Conservation (phyloP, 2,888 invertebrate genomes). For the Gastrophysa polygoni region DNA sequence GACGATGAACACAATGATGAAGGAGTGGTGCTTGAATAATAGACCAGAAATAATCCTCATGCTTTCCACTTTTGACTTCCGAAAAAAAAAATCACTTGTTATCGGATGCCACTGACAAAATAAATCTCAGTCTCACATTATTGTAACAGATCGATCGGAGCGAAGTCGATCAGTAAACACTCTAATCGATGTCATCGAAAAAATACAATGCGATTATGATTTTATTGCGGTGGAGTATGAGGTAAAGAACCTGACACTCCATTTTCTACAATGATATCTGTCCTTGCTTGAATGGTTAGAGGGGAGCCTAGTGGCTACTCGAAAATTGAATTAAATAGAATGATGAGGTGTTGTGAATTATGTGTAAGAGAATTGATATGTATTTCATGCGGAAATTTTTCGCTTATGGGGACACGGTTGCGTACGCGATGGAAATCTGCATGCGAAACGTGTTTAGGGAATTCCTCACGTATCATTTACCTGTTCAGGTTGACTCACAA, state of each 20-base stretch:
- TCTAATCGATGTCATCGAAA: conserved; percentile 26
- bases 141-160: conserved; percentile 17
- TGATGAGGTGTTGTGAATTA: conserved; percentile 24
- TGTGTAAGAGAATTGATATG: conserved; percentile 10
- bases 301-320: conserved; percentile 27
- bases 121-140: conserved; percentile 11
- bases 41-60: conserved; percentile 22
- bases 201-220: conserved; percentile 23
- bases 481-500: background rate
- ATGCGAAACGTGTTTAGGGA: background rate
- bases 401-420: background rate
- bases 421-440: background rate
- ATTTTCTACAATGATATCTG: conserved; percentile 33
- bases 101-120: conserved; percentile 9
- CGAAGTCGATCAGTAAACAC: conserved; percentile 24
- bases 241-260: conserved; percentile 29
- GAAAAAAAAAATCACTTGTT: background rate
- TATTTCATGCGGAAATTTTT: background rate
- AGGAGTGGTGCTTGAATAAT: conserved; percentile 27
- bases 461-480: background rate
- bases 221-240: conserved; percentile 7
- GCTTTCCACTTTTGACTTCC: conserved; percentile 10
- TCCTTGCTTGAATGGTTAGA: conserved; percentile 27
- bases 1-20: conserved; percentile 28
- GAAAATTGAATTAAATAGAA: conserved; percentile 34